Conservation (phyloP, 2,888 invertebrate genomes). For the Napeogenes inachia region DNA sequence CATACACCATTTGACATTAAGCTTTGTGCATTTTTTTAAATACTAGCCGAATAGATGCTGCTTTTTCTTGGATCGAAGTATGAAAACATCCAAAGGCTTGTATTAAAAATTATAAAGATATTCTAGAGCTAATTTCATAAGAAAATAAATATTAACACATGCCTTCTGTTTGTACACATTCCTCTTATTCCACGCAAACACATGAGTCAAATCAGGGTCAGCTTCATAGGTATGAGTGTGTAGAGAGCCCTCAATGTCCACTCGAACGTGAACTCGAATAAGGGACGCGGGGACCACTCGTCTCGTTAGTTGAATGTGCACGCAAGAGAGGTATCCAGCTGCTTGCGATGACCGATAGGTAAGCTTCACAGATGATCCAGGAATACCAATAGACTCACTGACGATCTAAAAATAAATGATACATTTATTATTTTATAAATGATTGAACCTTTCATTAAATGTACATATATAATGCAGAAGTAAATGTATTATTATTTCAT, state of each 20-base stretch:
- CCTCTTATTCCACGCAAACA: slow-evolving; percentile 98
- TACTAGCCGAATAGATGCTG: no score
- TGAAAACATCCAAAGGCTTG: no score
- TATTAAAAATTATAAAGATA: no score
- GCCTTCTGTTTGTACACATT: slow-evolving; percentile 98
- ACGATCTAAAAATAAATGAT: slow-evolving; percentile 82
- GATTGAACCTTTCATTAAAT: no score
- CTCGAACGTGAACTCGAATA: slow-evolving; percentile 92
- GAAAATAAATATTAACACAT: slow-evolving; percentile 11
- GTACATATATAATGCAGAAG: no score
- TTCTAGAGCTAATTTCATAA: background rate
- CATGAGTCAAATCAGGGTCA: slow-evolving; percentile 95
- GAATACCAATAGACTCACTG: slow-evolving; percentile 96
- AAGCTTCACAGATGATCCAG: slow-evolving; percentile 94
- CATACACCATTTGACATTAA: no score
- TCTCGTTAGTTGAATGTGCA: slow-evolving; percentile 92
- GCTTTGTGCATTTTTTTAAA: no score
- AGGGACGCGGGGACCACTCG: slow-evolving; percentile 87
- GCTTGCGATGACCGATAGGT: slow-evolving; percentile 98
- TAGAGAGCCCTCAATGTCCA: slow-evolving; percentile 94
- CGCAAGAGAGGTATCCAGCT: slow-evolving; percentile 94
- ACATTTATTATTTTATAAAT: slow-evolving; percentile 11
- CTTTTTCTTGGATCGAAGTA: no score
- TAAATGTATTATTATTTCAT: slow-evolving; percentile 7
- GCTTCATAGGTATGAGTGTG: slow-evolving; percentile 97